These are phyloP conservation scores for Chunga burmeisteri DNA, from an alignment of 2,113 vertebrate genomes.

Conservation along the genomic window DNA sequence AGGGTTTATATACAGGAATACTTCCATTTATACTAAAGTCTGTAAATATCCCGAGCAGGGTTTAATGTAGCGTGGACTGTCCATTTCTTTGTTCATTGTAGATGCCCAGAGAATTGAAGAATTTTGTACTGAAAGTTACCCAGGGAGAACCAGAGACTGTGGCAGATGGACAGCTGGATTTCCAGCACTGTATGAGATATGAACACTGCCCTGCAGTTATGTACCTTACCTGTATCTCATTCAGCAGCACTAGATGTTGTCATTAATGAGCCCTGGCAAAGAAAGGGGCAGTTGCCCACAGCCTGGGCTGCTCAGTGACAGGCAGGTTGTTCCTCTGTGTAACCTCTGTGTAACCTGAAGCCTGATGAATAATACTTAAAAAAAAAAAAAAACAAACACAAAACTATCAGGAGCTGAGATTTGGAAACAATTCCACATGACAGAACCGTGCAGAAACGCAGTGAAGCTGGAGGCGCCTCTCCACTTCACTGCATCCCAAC, in stretches of 20 bases:
- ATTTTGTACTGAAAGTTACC: not conserved
- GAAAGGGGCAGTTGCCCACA: not conserved
- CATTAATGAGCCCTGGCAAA: not conserved
- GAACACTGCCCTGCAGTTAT: not conserved
- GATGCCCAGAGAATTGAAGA: not conserved
- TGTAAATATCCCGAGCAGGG: not conserved
- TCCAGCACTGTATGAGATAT: accelerated
- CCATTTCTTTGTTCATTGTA: not conserved
- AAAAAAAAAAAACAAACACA: not conserved
- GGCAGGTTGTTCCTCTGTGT: not conserved
- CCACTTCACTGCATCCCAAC: not conserved
- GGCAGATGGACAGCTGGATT: not conserved
- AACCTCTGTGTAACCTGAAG: not conserved
- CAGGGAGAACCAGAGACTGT: not conserved
- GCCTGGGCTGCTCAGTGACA: not conserved
- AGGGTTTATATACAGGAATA: not conserved
- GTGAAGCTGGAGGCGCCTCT: not conserved
- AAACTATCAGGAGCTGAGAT: not conserved
- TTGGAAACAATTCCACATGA: not conserved
- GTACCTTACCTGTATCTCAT: not conserved
- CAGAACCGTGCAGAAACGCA: not conserved
- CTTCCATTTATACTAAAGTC: not conserved
- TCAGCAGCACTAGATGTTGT: not conserved
- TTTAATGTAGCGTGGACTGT: not conserved
- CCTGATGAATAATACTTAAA: not conserved